Evolutionary conservation across 2,113 vertebrate genomes (phyloP).

Genomic region (Ameiurus melas): DNA sequence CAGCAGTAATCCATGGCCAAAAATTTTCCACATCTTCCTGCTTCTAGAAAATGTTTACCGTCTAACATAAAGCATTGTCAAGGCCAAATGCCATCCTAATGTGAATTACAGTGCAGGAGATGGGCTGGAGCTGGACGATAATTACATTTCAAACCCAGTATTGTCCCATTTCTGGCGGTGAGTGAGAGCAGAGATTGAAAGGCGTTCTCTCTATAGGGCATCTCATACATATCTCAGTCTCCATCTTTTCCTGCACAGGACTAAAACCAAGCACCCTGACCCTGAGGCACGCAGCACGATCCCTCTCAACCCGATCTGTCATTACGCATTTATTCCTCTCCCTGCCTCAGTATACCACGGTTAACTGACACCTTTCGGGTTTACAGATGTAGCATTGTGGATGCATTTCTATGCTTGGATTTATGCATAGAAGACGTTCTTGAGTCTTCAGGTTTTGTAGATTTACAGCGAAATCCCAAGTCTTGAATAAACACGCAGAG

Average conservation of each 20-base stretch:
- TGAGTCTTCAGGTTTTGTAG: background rate
- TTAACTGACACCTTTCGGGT: background rate
- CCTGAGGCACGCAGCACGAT: background rate
- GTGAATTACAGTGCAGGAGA: slow-evolving; percentile 36
- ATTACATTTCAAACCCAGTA: slow-evolving; percentile 45
- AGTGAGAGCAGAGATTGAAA: slow-evolving; percentile 31
- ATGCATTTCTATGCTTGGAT: background rate
- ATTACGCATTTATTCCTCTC: slow-evolving; percentile 26
- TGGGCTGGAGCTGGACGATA: slow-evolving; percentile 34
- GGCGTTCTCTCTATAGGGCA: background rate
- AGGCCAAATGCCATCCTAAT: slow-evolving; percentile 8
- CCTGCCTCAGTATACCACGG: background rate
- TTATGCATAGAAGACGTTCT: background rate
- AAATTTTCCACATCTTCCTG: slow-evolving; percentile 22
- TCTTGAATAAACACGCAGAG: no score
- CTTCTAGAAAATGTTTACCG: slow-evolving; percentile 19
- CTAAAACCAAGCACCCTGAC: background rate
- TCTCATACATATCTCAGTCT: background rate
- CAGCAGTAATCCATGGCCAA: background rate
- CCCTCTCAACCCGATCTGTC: slow-evolving; percentile 14
- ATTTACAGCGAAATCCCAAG: no score
- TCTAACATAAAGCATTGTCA: slow-evolving; percentile 31
- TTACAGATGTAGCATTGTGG: background rate
- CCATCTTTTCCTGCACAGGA: background rate
- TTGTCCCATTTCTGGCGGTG: background rate